Conservation (phyloP, 2,888 invertebrate species). For the Drosophila limbata region DNA sequence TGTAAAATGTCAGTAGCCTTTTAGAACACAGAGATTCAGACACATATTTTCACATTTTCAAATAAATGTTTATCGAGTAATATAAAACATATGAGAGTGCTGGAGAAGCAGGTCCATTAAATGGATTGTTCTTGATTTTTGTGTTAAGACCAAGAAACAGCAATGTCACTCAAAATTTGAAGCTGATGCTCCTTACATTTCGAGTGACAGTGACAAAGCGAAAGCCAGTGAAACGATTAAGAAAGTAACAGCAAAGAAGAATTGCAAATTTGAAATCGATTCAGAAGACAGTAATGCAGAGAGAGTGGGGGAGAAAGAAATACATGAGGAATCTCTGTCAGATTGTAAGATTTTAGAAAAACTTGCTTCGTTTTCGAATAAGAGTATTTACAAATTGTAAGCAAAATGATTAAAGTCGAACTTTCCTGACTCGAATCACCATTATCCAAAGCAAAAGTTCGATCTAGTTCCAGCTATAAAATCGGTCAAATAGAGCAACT, state of each 20-base stretch:
- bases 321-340: no score
- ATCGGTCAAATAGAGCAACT: no score
- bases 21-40: slow-evolving; percentile 16
- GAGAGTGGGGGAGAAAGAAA: not conserved
- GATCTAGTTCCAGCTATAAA: no score
- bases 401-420: no score
- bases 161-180: slow-evolving; percentile 24
- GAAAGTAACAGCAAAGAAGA: not conserved
- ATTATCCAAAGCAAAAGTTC: no score
- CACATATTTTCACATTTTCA: slow-evolving; percentile 17
- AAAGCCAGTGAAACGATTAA: not conserved
- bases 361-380: no score
- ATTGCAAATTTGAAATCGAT: not conserved
- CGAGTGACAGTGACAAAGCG: not conserved
- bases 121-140: slow-evolving; percentile 46
- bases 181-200: slow-evolving; percentile 13
- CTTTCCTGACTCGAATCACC: no score
- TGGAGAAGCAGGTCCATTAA: slow-evolving; percentile 39
- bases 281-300: not conserved
- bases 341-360: no score
- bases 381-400: no score
- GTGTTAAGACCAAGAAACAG: slow-evolving; percentile 24
- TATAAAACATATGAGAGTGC: slow-evolving; percentile 19
- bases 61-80: slow-evolving; percentile 45
- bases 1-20: slow-evolving; percentile 65